Base-by-base conservation (phyloP, 2,113 vertebrate genomes). In the Hucho hucho region DNA sequence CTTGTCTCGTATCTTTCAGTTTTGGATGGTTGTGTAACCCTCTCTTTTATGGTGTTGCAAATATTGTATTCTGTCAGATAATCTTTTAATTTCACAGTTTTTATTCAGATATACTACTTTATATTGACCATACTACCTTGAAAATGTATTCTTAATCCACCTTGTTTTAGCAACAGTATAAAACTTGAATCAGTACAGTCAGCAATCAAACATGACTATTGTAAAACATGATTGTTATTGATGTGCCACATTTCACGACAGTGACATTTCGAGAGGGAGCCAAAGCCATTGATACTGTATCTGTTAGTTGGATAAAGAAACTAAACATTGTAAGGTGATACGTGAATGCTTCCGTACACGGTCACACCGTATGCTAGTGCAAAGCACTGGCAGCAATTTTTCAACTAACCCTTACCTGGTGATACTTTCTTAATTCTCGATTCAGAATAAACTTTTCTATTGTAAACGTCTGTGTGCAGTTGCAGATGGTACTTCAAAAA, bases 381-480 rank as follows among this genome's bases (percentile, higher is more conserved):
- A 85, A 68, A 9, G 1, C 37, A 37, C 37, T 37, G 7, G 37
- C 37, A 43, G 37, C 37, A 43, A 43, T 43, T 11, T 43, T 43
- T 43, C 37, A 43, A 9, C 37, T 43, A 43, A 43, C 37, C 37
- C 37, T 43, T 43, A 43, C 37, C 7, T 11, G 37, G 37, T 9
- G 7, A 43, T 43, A 11, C 37, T 11, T 43, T 9, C 28, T 9
- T 9, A 7, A 9, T 43, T 43, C 37, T 43, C 37, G 7, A 37
- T 37, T 37, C 32, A 9, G 32, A 37, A 37, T 37, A 37, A 37
- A 37, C 32, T 37, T 37, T 6, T 37, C 37, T 37, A 7, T 37
- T 89, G 91, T 0, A 92, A 94, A 83, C 93, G 93, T 80, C 93
- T 93, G 32, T 92, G 74, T 94, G 93, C 86, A 83, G 93, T 81